Evolutionary conservation across 2,113 vertebrate genomes (phyloP), one percentile per base, ranked within the genome.

Genomic region (Eclectus roratus): DNA sequence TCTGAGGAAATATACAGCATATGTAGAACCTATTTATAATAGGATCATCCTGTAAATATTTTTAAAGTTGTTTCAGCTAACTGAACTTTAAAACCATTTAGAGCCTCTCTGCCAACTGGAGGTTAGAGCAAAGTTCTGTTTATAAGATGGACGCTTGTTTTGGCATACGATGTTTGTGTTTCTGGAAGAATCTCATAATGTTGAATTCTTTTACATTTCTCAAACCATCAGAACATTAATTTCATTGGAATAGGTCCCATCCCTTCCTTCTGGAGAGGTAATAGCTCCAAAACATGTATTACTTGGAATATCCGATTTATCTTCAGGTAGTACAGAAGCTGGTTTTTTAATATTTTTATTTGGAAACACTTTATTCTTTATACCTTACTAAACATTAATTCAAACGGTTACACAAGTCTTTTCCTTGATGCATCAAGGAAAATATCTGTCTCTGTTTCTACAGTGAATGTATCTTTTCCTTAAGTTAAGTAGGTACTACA

Each of bases 1-100:
- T 91, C 81, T 72, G 53, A 82, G 87, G 79, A 93, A 93, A 95
- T 91, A 66, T 9, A 58, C 58, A 90, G 71, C 79, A 83, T 71
- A 91, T 89, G 72, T 91, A 88, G 35, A 83, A 74, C 6, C 14
- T 74, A 49, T 83, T 93, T 88, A 68, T 83, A 55, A 66, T 23
- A 70, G 23, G 23, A 56, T 88, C 71, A 94, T 85, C 71, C 17
- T 74, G 82, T 83, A 90, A 91, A 64, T 74, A 80, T 92, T 88
- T 94, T 35, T 35, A 61, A 85, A 70, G n/a, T 70, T 73, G 7
- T 60, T 88, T 64, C 60, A 95, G 13, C 37, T 66, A 93, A 87
- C 35, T 49, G 58, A 88, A 65, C 15, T 82, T 84, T 70, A 24
- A 81, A 82, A 49, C 3, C 0, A 68, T 70, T 84, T 86, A 44